These are phyloP conservation scores for Drosophila fulvimacula DNA, from an alignment of 2,888 invertebrate genomes.

Conservation along the genomic window DNA sequence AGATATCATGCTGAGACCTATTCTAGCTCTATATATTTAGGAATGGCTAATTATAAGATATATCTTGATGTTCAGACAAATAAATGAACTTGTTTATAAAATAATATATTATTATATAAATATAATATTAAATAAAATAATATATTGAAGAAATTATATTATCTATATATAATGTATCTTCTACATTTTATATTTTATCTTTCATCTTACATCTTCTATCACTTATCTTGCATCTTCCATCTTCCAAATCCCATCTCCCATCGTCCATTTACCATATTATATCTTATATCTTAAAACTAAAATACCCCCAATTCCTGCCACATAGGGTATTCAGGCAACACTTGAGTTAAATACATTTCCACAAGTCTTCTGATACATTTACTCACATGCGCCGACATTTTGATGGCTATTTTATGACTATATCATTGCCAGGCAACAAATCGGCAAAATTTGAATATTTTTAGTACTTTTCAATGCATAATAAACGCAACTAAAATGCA, in stretches of 20 bases:
- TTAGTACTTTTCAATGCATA: slow-evolving; percentile 49
- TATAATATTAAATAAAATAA: too few relatives aligned
- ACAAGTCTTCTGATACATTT: slow-evolving; percentile 4
- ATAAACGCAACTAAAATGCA: slow-evolving; percentile 51
- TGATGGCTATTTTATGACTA: slow-evolving; percentile 34
- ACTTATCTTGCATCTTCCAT: neutral
- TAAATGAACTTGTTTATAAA: too few relatives aligned
- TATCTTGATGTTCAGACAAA: too few relatives aligned
- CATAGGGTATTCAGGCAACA: slow-evolving; percentile 16
- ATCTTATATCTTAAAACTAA: neutral
- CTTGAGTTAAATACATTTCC: slow-evolving; percentile 34
- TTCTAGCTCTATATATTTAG: neutral
- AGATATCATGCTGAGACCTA: neutral
- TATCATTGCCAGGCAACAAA: slow-evolving; percentile 12
- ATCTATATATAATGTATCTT: too few relatives aligned
- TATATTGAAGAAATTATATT: too few relatives aligned
- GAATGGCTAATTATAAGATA: too few relatives aligned
- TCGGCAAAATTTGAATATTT: slow-evolving; percentile 11
- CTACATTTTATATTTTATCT: too few relatives aligned
- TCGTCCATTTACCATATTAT: neutral
- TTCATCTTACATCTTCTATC: neutral
- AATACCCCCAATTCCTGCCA: neutral
- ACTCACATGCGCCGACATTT: slow-evolving; percentile 6
- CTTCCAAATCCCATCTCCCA: neutral
- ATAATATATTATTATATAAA: too few relatives aligned